Evolutionary conservation across 2,888 invertebrate species (phyloP).

Genomic region (Rotaria socialis): DNA sequence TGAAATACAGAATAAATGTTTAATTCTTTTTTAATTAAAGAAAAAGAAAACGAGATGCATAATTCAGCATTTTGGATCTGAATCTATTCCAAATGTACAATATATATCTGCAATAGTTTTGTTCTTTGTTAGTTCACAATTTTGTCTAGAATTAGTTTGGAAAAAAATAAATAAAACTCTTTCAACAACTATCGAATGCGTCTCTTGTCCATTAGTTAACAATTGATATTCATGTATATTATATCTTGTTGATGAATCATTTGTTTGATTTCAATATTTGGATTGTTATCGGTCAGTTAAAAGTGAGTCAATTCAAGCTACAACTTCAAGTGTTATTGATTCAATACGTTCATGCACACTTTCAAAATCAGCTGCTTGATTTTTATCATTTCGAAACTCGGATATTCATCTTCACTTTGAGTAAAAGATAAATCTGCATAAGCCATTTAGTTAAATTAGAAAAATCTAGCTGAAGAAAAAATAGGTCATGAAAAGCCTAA

Average conservation of each 20-base stretch:
- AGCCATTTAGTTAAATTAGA: conserved; percentile 51
- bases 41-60: neutral
- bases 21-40: neutral
- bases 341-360: conserved; percentile 42
- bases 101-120: conserved; percentile 98
- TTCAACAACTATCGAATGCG: conserved; percentile 97
- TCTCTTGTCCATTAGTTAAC: conserved; percentile 84
- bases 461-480: neutral
- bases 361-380: conserved; percentile 42
- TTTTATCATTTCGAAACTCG: conserved; percentile 41
- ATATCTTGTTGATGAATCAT: no score
- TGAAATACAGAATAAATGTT: neutral
- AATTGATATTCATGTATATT: conserved; percentile 52
- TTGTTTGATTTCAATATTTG: neutral
- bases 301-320: conserved; percentile 38
- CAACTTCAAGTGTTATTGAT: conserved; percentile 40
- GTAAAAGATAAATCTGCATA: conserved; percentile 45
- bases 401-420: conserved; percentile 45
- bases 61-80: conserved; percentile 75
- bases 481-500: neutral
- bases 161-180: conserved; percentile 92
- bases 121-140: conserved; percentile 82
- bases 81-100: conserved; percentile 84
- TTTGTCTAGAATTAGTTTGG: conserved; percentile 92
- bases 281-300: conserved; percentile 41